Base-by-base conservation (phyloP, 2,113 vertebrate species). In the Phylloscopus trochiloides region DNA sequence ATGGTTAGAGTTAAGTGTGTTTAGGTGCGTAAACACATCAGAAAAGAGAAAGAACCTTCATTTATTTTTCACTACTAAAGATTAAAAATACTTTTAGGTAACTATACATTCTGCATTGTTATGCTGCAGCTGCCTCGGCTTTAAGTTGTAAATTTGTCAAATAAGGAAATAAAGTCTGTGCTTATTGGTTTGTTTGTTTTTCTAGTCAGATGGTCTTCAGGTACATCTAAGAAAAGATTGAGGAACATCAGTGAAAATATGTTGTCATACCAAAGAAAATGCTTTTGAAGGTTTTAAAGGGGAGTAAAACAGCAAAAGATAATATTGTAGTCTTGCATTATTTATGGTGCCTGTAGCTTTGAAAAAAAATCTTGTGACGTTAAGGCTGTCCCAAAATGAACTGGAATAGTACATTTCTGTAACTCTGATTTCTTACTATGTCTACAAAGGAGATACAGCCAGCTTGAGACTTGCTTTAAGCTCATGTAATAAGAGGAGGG, bases 131-230 rank as follows among this genome's bases (percentile, higher is more conserved):
- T 61, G 10, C 62, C 75, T 58, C 68, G 52, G 47, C 21, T 94
- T 93, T 36, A 43, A 55, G 15, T 22, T 80, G 47, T 77, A 5
- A 70, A 43, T 73, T 58, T 83, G 32, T 86, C 63, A 88, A 72
- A 58, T 70, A 45, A 57, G 31, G 52, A 73, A 86, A 55, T 11
- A 59, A 59, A 55, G 22, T 68, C 40, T 10, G 4, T 75, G 32
- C 29, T 79, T 72, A 18, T 45, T 92, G 79, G 22, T 58, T 81
- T 88, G 17, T 59, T 88, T 93, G 22, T 67, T 83, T 80, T 81
- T 74, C 25, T 92, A 71, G 21, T 75, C 45, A 47, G 42, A 10
- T 70, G 26, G 7, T 86, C 47, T 34, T 86, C 26, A 73, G 9
- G 40, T 72, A 83, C 63, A 65, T 68, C 36, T 91, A 42, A 45